phyloP scores from a whole-genome alignment of 1,140 invertebrate genomes.

The Hylyphantes graminicola region DNA sequence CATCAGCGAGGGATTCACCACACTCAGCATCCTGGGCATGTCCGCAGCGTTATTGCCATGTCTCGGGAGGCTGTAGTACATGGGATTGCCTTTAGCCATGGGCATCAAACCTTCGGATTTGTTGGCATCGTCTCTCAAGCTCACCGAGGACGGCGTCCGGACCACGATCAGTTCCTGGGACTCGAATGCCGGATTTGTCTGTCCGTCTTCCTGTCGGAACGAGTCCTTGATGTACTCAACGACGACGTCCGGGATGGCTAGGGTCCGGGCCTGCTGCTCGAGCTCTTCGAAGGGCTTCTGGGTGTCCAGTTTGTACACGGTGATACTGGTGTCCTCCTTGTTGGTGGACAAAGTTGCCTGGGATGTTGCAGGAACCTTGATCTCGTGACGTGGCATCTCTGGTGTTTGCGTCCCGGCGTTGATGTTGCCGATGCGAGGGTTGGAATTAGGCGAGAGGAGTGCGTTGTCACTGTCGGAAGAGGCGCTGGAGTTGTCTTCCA shows the following conservation, averaged over 20 bases:
- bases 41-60: not conserved
- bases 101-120: constrained; percentile 15
- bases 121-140: constrained; percentile 37
- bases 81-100: not conserved
- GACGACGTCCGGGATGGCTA: constrained; percentile 54
- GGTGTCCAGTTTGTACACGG: constrained; percentile 42
- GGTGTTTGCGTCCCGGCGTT: constrained; percentile 39
- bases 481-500: constrained; percentile 46
- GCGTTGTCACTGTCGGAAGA: constrained; percentile 43
- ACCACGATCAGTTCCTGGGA: constrained; percentile 46
- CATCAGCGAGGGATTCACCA: constrained; percentile 16
- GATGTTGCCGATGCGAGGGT: not conserved
- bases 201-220: constrained; percentile 20
- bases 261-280: constrained; percentile 29
- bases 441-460: constrained; percentile 15
- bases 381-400: constrained; percentile 31
- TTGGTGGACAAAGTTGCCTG: too few relatives aligned
- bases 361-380: not conserved
- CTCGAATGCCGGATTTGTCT: constrained; percentile 43
- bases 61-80: constrained; percentile 19
- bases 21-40: not conserved
- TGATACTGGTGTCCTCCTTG: constrained; percentile 10
- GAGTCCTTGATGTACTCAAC: constrained; percentile 57
- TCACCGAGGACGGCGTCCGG: constrained; percentile 39
- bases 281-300: constrained; percentile 41